Base-by-base conservation (phyloP, 1,140 invertebrate genomes). In the Seison nebaliae region DNA sequence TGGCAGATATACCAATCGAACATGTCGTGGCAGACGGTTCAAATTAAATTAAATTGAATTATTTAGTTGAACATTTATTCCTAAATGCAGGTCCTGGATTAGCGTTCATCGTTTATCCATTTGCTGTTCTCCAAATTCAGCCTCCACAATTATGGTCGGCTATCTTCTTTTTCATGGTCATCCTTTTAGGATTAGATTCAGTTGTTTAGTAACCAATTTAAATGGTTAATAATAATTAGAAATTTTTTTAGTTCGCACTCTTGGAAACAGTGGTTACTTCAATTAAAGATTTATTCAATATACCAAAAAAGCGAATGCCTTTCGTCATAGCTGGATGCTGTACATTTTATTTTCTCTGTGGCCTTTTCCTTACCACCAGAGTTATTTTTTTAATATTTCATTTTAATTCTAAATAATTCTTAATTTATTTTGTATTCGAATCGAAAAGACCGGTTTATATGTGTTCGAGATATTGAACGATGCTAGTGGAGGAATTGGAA, bases 141-240 rank as follows among this genome's bases (percentile, higher is more conserved):
- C 73, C 81, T 18, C 74, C 83, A 12, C 75, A 83, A 0, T 56
- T 94, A 6, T 96, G 86, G 86, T 76, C 86, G 2, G 76, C 81
- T 45, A 66, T 96, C 0, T 96, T 96, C 63, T 94, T 96, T 66
- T 72, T 93, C 44, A 96, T 96, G 86, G 62, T 88, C 23, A 75
- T 88, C 44, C 71, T 80, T 41, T 65, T 91, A 12, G 81, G 83
- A 20, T 68, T 91, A 41, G 76, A 81, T 53, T 76, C n/a, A n/a
- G n/a, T n/a, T n/a, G n/a, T n/a, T 61, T 70, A 67, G 16, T 31
- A 22, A n/a, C 11, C 9, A 11, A n/a, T 18, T 31, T 23, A 15
- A 15, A 44, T 9, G 17, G 30, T 35, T 16, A 23, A 28, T 34
- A n/a, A 26, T 26, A n/a, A n/a, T n/a, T n/a, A n/a, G n/a, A n/a